These are phyloP conservation scores for Pemphigus obesinymphae DNA, from an alignment of 1,140 invertebrate genomes.

Conservation along the genomic window DNA sequence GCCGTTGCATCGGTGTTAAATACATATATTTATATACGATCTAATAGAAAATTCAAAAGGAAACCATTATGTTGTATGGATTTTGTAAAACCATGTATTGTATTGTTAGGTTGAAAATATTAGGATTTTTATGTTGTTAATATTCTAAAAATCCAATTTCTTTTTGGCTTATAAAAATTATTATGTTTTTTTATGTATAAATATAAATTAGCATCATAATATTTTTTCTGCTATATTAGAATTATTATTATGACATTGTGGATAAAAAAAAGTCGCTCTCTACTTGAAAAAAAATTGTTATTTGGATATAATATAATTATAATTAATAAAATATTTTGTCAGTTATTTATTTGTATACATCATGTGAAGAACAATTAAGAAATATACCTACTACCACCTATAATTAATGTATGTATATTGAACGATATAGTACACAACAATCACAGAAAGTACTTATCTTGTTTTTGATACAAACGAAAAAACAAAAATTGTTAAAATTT, in stretches of 20 bases:
- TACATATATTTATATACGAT: not conserved
- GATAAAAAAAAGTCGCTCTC: not conserved
- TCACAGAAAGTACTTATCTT: not conserved
- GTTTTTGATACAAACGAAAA: not conserved
- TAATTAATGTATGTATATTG: not conserved
- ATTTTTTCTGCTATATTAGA: constrained; percentile 31
- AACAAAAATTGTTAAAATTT: not conserved
- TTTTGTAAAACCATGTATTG: not conserved
- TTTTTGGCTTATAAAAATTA: constrained; percentile 17
- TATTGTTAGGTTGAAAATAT: constrained; percentile 26
- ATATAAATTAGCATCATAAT: constrained; percentile 30
- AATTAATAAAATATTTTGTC: constrained; percentile 29
- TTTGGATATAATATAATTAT: constrained; percentile 38
- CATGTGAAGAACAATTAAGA: too few relatives aligned
- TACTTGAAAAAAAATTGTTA: constrained; percentile 29
- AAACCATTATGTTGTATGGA: constrained; percentile 16
- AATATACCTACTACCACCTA: not conserved
- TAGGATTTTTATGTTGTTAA: constrained; percentile 30
- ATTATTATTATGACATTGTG: constrained; percentile 25
- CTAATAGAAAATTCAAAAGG: not conserved
- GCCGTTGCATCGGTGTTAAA: too few relatives aligned
- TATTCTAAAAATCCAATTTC: constrained; percentile 3
- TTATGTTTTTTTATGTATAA: constrained; percentile 26
- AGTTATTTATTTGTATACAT: not conserved
- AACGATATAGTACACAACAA: not conserved